phyloP scores from a whole-genome alignment of 1,140 invertebrate species.

The Prorops nasuta region DNA sequence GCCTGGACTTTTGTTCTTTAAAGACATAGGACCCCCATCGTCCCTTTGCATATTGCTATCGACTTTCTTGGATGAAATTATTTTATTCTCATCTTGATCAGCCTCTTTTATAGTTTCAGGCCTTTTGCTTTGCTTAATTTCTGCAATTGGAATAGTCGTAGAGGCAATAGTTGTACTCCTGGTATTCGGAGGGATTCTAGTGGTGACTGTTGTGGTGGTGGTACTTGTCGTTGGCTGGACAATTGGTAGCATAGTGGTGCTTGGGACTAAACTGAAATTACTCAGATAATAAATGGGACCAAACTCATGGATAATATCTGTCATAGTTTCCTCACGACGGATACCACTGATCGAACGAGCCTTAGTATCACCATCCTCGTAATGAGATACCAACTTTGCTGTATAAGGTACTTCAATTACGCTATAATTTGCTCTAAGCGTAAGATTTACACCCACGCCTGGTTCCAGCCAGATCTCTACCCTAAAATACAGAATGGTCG shows the following conservation, averaged over 20 bases:
- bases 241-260: constrained; percentile 70
- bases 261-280: constrained; percentile 74
- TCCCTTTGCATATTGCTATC: constrained; percentile 42
- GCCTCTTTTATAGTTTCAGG: too few relatives aligned
- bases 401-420: constrained; percentile 71
- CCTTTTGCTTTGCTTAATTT: too few relatives aligned
- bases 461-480: constrained; percentile 66
- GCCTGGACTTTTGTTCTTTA: constrained; percentile 42
- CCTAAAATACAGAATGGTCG: constrained; percentile 39
- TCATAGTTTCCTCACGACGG: constrained; percentile 64
- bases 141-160: too few relatives aligned
- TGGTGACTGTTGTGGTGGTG: constrained; percentile 48
- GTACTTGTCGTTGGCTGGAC: constrained; percentile 69
- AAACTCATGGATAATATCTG: constrained; percentile 66
- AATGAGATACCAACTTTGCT: constrained; percentile 68
- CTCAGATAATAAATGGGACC: constrained; percentile 71
- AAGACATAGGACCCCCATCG: constrained; percentile 40
- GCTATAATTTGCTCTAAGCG: constrained; percentile 69
- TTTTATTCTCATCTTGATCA: constrained; percentile 41
- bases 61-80: constrained; percentile 36
- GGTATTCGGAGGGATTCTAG: not conserved
- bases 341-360: constrained; percentile 59
- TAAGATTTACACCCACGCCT: constrained; percentile 77
- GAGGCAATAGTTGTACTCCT: too few relatives aligned
- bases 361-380: constrained; percentile 61